These are phyloP conservation scores for Heliconius himera DNA, from an alignment of 1,140 invertebrate species.

Conservation along the genomic window DNA sequence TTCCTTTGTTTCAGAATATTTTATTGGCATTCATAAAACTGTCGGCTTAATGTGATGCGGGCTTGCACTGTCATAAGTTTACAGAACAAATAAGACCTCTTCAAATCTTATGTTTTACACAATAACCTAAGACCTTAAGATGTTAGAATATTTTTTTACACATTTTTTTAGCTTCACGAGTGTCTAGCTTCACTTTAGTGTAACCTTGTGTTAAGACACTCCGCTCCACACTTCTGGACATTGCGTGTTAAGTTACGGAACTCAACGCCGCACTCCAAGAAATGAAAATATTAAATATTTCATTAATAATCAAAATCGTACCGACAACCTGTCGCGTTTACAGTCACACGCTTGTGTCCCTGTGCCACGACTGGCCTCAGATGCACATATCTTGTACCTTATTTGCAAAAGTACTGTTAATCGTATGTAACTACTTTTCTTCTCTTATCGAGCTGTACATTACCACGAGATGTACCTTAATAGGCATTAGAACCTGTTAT, in stretches of 20 bases:
- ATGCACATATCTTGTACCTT: background rate
- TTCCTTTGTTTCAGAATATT: slow-evolving; percentile 63
- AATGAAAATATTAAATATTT: no score
- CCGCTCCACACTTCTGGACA: no score
- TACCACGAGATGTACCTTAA: slow-evolving; percentile 32
- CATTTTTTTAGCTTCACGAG: no score
- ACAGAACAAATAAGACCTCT: slow-evolving; percentile 45
- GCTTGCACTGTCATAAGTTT: slow-evolving; percentile 53
- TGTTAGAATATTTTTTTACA: background rate
- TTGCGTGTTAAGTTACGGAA: no score
- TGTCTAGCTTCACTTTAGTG: no score
- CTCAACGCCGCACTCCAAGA: no score
- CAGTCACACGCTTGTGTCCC: no score
- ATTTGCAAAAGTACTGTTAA: slow-evolving; percentile 58
- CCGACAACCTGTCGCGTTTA: no score
- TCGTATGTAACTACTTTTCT: slow-evolving; percentile 58
- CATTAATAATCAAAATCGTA: no score
- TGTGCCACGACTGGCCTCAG: no score
- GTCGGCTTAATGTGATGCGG: slow-evolving; percentile 57
- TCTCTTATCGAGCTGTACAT: slow-evolving; percentile 43
- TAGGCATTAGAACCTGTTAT: slow-evolving; percentile 47
- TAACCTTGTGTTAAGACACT: no score
- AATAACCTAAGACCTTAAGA: background rate
- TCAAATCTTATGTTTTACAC: background rate
- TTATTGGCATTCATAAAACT: slow-evolving; percentile 58